phyloP scores from a whole-genome alignment of 2,797 vertebrate species.

The Lacerta agilis region DNA sequence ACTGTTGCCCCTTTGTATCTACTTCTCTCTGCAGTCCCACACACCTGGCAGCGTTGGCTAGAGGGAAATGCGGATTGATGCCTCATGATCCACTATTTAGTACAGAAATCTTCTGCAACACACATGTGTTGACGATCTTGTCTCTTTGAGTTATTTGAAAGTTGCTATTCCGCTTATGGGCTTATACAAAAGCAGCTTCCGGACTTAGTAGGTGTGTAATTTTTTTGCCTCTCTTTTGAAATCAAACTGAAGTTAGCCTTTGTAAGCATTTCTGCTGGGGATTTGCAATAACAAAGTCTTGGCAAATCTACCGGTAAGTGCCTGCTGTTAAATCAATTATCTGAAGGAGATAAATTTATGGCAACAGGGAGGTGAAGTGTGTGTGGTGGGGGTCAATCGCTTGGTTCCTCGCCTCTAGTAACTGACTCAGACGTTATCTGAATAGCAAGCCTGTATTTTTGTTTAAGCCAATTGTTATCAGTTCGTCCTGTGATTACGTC shows the following conservation, averaged over 20 bases:
- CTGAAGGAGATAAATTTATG: neutral
- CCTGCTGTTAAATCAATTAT: neutral
- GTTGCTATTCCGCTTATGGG: rapidly evolving
- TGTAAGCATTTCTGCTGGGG: neutral
- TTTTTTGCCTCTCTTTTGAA: neutral
- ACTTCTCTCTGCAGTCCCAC: neutral
- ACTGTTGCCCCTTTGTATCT: neutral
- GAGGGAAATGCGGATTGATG: neutral
- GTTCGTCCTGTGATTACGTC: neutral
- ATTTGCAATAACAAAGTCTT: rapidly evolving
- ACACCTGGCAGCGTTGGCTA: neutral
- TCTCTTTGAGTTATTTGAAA: neutral
- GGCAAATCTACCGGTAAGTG: too few relatives aligned
- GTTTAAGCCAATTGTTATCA: rapidly evolving
- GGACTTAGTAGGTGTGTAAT: rapidly evolving
- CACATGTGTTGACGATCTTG: neutral
- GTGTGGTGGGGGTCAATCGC: neutral
- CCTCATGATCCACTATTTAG: neutral
- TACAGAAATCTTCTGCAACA: neutral
- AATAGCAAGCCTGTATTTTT: neutral
- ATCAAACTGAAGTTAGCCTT: rapidly evolving
- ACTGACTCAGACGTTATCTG: neutral
- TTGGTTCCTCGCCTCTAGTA: neutral
- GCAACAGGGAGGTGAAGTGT: neutral
- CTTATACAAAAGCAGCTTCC: neutral